Base-by-base conservation (phyloP, 1,140 invertebrate species). In the Steinernema feltiae region DNA sequence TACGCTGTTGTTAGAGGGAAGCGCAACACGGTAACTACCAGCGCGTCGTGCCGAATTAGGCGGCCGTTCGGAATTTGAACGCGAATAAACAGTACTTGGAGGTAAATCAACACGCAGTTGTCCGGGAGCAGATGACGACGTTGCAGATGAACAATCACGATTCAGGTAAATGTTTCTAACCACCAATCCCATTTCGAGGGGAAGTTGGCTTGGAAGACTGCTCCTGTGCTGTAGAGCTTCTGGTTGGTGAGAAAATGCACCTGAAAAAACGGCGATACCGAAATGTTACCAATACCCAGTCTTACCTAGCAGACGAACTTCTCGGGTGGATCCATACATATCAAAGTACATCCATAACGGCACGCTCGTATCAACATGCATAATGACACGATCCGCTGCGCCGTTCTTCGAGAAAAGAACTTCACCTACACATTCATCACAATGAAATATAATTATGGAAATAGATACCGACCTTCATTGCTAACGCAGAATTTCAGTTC, bases 261-360 rank as follows among this genome's bases (percentile, higher is more conserved):
- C 53, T 63, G 24, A 15, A 63, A 12, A 41, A 41, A n/a, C n/a
- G 35, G 18, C 35, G 18, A 41, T 41, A 41, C 7, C 18, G 7
- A 41, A 18, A 41, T 41, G 7, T 18, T 41, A 7, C 35, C 7
- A 18, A 18, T 7, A 41, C 35, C 7, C 7, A 41, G 18, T 7
- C 7, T 17, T 63, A 88, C 89, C 91, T 41, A 93, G 86, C 81
- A 92, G 89, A 77, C 92, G 89, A 1, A 97, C 91, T 80, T 92
- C 91, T 83, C 92, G 91, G 0, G 94, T 95, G 74, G 93, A 93
- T 0, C 94, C 95, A 83, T 95, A 97, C 0, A 97, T 91, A 86
- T 98, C 95, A 74, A 97, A 92, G 87, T 97, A 96, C 0, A 93
- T 92, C 94, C 94, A 97, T 0, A 97, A 87, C 82, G 91, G 90